Percentiles rank a stretch among this genome's conserved stretches.
These are phyloP conservation scores for Poecilus cupreus DNA, from an alignment of 2,888 invertebrate genomes.

Conservation along the genomic window DNA sequence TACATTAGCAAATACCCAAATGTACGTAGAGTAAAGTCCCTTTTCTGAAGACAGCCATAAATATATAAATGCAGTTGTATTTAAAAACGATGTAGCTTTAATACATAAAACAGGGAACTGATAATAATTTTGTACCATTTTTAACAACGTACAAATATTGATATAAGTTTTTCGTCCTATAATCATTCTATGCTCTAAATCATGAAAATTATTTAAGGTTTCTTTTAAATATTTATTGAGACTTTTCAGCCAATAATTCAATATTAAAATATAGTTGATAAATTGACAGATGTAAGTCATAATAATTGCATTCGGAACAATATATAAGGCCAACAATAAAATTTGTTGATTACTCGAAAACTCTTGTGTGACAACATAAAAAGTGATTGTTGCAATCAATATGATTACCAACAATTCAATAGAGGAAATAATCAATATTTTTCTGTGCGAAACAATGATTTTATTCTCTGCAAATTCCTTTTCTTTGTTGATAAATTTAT, in stretches of 20 bases:
- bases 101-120: constrained; percentile 48
- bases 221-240: constrained; percentile 17
- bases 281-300: constrained; percentile 48
- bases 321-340: constrained; percentile 10
- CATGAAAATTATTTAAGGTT: constrained; percentile 2
- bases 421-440: constrained; percentile 23
- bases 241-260: constrained; percentile 32
- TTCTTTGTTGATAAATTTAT: constrained; percentile 43
- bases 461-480: constrained; percentile 8
- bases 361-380: constrained; percentile 9
- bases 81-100: constrained; percentile 53
- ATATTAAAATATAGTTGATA: constrained; percentile 47
- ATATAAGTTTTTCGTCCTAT: constrained; percentile 28
- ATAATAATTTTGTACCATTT: constrained; percentile 33
- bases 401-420: constrained; percentile 17
- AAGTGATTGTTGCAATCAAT: background rate
- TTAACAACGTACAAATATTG: constrained; percentile 19
- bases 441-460: constrained; percentile 13
- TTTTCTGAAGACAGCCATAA: background rate
- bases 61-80: constrained; percentile 48
- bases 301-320: constrained; percentile 48
- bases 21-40: background rate
- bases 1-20: constrained; percentile 33
- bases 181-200: constrained; percentile 20
- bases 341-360: background rate